Conservation (phyloP, 2,113 vertebrate species). For the Cranoglanis bouderius region DNA sequence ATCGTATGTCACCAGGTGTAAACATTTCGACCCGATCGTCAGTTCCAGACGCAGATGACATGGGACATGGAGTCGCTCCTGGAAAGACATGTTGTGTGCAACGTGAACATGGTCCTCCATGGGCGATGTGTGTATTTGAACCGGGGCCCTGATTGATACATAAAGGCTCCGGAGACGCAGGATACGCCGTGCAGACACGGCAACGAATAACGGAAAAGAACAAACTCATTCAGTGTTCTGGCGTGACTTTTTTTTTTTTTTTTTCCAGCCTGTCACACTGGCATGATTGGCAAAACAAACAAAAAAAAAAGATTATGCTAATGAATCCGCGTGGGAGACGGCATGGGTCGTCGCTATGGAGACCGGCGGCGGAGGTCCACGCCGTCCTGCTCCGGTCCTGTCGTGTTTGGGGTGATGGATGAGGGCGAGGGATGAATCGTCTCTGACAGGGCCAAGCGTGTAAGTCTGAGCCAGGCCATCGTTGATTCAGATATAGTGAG, state of each 20-base stretch:
- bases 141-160: constrained; percentile 24
- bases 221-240: constrained; percentile 21
- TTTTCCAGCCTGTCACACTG: not conserved
- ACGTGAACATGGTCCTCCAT: not conserved
- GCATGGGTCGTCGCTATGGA: constrained; percentile 11
- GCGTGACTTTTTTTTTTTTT: not conserved
- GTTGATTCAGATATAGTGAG: constrained; percentile 4
- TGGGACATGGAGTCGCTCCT: constrained; percentile 15
- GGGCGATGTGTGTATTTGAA: constrained; percentile 22
- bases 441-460: not conserved
- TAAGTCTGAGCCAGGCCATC: not conserved
- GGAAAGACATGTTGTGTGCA: not conserved
- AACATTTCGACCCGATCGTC: not conserved
- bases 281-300: constrained; percentile 2
- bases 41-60: constrained; percentile 15
- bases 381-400: not conserved
- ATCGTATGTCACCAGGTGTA: not conserved
- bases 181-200: constrained; percentile 19
- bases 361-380: not conserved
- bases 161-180: constrained; percentile 1
- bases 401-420: constrained; percentile 40
- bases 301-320: constrained; percentile 32
- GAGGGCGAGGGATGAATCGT: constrained; percentile 15
- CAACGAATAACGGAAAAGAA: constrained; percentile 29
- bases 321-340: not conserved